phyloP scores from a whole-genome alignment of 1,140 invertebrate genomes.

The Formica selysi region DNA sequence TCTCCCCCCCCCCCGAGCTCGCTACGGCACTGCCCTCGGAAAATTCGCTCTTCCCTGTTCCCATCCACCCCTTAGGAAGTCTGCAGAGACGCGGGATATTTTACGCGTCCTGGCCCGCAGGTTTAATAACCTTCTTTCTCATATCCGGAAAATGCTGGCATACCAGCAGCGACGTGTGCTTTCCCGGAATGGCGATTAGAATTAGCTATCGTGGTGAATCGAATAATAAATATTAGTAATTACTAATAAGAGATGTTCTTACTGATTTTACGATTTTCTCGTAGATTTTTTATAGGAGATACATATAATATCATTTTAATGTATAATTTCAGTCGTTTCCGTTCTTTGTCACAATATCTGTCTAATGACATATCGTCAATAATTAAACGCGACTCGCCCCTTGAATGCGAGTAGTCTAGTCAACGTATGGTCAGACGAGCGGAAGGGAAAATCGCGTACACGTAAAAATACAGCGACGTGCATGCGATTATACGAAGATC shows the following conservation, averaged over 20 bases:
- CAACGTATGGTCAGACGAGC: not conserved
- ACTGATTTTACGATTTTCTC: not conserved
- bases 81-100: conserved; percentile 44
- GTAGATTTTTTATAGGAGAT: not conserved
- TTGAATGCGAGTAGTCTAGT: conserved; percentile 21
- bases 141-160: conserved; percentile 11
- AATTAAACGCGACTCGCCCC: not conserved
- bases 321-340: not conserved
- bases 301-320: not conserved
- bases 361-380: not conserved
- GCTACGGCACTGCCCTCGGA: conserved; percentile 60
- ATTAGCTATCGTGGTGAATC: not conserved
- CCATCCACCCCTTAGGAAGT: conserved; percentile 2
- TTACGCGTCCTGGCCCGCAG: conserved; percentile 43
- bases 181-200: not conserved
- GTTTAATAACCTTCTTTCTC: conserved; percentile 62
- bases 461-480: not conserved
- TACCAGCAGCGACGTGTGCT: not conserved
- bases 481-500: not conserved
- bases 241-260: not conserved
- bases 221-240: conserved; percentile 14
- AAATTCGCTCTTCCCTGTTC: conserved; percentile 32
- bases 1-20: conserved; percentile 16
- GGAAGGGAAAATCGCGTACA: not conserved
- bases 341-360: not conserved